Evolutionary conservation across 1,140 invertebrate genomes (phyloP).

Genomic region (Portunus trituberculatus): DNA sequence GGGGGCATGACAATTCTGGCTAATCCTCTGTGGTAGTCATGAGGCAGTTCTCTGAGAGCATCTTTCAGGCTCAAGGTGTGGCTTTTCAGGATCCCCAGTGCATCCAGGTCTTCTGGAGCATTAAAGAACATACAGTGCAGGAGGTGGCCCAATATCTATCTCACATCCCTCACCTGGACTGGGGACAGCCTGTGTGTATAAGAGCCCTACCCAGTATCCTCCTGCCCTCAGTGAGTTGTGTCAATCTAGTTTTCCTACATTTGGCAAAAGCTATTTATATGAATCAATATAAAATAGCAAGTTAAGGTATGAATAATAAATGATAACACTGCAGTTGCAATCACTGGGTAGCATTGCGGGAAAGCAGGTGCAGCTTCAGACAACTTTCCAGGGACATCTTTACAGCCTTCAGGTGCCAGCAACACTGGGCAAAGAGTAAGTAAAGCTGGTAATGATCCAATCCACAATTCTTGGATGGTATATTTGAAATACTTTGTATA

Average conservation of each 20-base stretch:
- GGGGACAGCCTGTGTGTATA: neutral
- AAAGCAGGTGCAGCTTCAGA: neutral
- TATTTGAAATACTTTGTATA: too few species aligned
- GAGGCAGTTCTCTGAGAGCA: too few species aligned
- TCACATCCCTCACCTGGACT: neutral
- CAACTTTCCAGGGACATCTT: neutral
- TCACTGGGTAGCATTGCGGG: neutral
- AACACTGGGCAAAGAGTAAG: neutral
- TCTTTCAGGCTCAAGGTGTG: too few species aligned
- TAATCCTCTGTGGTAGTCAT: neutral
- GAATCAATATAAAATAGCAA: neutral
- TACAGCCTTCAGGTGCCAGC: neutral
- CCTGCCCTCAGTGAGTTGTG: neutral
- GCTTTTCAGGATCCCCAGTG: neutral
- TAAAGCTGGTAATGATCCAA: neutral
- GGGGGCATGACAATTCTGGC: neutral
- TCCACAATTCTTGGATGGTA: neutral
- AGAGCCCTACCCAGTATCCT: neutral
- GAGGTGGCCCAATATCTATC: neutral
- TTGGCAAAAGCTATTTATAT: neutral
- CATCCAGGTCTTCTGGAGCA: neutral
- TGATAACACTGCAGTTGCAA: neutral
- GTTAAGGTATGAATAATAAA: neutral
- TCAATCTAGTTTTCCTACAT: neutral
- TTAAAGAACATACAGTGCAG: neutral